Percentiles rank a stretch among this genome's conserved stretches.
Conservation (phyloP, 2,888 invertebrate species). For the Nineta flava region DNA sequence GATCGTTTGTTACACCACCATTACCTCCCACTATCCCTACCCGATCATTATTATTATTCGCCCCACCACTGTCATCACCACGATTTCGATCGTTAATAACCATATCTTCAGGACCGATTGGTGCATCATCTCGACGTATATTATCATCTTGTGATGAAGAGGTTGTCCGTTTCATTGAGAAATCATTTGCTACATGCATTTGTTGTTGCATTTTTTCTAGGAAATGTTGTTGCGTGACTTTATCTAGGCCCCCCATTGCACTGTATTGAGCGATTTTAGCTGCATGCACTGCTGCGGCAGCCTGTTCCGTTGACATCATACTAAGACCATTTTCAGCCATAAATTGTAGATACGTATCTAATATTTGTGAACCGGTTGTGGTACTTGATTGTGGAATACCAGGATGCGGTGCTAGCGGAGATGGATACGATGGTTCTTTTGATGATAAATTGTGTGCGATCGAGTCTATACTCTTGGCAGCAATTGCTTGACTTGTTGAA, state of each 20-base stretch:
- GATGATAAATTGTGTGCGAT: slow-evolving; percentile 40
- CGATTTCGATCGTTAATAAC: slow-evolving; percentile 5
- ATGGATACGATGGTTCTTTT: slow-evolving; percentile 52
- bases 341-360: slow-evolving; percentile 78
- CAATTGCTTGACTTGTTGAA: slow-evolving; percentile 33
- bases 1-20: slow-evolving; percentile 7
- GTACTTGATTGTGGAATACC: slow-evolving; percentile 24
- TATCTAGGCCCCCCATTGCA: slow-evolving; percentile 38
- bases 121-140: slow-evolving; percentile 30
- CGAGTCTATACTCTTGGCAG: slow-evolving; percentile 48
- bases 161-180: slow-evolving; percentile 32
- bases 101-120: slow-evolving; percentile 11
- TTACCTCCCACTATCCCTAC: slow-evolving; percentile 22
- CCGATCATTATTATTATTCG: slow-evolving; percentile 36
- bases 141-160: slow-evolving; percentile 24
- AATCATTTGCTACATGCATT: slow-evolving; percentile 36
- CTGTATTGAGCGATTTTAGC: slow-evolving; percentile 65
- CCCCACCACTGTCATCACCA: slow-evolving; percentile 30
- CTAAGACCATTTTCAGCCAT: slow-evolving; percentile 71
- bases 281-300: slow-evolving; percentile 55
- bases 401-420: slow-evolving; percentile 32
- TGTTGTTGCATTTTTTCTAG: slow-evolving; percentile 47
- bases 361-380: slow-evolving; percentile 57
- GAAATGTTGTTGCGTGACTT: slow-evolving; percentile 38
- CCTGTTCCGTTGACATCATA: slow-evolving; percentile 48